phyloP scores from a whole-genome alignment of 2,113 vertebrate genomes.

The Irena cyanogastra region DNA sequence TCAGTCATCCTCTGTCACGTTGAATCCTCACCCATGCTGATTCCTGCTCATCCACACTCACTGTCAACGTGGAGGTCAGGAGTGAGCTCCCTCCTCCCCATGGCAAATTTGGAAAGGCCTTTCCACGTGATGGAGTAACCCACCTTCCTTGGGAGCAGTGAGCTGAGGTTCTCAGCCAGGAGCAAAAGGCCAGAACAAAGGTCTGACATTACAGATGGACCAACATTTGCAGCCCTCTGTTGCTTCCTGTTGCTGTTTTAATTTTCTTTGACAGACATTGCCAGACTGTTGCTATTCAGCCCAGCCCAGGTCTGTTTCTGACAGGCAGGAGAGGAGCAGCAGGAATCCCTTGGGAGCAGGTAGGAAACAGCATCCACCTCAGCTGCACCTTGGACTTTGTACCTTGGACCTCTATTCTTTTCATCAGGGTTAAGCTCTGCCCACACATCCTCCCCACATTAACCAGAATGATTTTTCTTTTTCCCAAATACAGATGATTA shows the following conservation, averaged over 20 bases:
- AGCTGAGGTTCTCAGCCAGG: not conserved
- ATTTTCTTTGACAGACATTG: not conserved
- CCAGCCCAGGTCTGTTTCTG: not conserved
- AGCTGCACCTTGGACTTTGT: not conserved
- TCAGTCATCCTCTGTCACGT: not conserved
- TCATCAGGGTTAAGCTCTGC: not conserved
- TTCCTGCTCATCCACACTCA: not conserved
- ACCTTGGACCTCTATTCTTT: not conserved
- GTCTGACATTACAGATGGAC: not conserved
- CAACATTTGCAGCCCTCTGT: not conserved
- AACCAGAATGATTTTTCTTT: not conserved
- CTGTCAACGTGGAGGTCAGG: not conserved
- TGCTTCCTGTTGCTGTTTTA: not conserved
- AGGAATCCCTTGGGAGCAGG: not conserved
- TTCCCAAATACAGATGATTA: not conserved
- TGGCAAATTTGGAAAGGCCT: not conserved
- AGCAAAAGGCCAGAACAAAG: slow-evolving; percentile 37
- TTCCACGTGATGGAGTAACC: not conserved
- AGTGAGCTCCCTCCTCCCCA: not conserved
- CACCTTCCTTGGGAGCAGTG: not conserved
- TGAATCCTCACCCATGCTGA: not conserved
- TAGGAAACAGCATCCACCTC: not conserved
- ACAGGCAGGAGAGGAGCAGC: not conserved
- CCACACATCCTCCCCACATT: not conserved
- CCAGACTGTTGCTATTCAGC: not conserved